Percentiles rank a stretch among this genome's conserved stretches.
These are phyloP conservation scores for Dyspetes luteomarginatus DNA, from an alignment of 2,888 invertebrate genomes.

Conservation along the genomic window DNA sequence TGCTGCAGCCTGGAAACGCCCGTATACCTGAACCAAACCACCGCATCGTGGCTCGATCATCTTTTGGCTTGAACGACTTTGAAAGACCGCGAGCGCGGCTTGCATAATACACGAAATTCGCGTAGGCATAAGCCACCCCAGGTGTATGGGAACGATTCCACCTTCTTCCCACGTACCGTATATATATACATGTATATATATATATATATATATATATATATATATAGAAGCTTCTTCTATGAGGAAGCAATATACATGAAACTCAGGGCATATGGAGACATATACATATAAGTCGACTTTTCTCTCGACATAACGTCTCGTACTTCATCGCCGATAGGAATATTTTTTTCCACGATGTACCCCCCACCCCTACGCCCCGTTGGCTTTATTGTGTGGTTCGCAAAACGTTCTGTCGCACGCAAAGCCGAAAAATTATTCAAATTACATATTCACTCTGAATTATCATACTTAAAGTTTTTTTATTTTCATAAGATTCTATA, in stretches of 20 bases:
- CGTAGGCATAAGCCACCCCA: slow-evolving; percentile 22
- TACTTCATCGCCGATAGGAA: slow-evolving; percentile 18
- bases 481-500: neutral
- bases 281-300: slow-evolving; percentile 29
- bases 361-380: neutral
- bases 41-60: slow-evolving; percentile 42
- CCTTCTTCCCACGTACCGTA: slow-evolving; percentile 3
- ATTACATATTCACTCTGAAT: slow-evolving; percentile 9
- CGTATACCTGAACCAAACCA: neutral
- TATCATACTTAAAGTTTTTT: slow-evolving; percentile 26
- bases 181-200: neutral
- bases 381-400: neutral
- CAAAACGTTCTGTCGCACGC: neutral
- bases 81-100: slow-evolving; percentile 50
- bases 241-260: no score
- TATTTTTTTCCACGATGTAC: slow-evolving; percentile 15
- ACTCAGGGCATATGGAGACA: neutral
- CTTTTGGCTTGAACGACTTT: slow-evolving; percentile 61
- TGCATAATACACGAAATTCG: slow-evolving; percentile 62
- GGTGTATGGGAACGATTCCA: slow-evolving; percentile 47
- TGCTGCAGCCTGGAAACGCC: slow-evolving; percentile 47
- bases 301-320: slow-evolving; percentile 27
- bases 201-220: no score
- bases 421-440: slow-evolving; percentile 27
- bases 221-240: no score